Base-by-base conservation (phyloP, 1,140 invertebrate genomes). In the Drosophila takahashii region DNA sequence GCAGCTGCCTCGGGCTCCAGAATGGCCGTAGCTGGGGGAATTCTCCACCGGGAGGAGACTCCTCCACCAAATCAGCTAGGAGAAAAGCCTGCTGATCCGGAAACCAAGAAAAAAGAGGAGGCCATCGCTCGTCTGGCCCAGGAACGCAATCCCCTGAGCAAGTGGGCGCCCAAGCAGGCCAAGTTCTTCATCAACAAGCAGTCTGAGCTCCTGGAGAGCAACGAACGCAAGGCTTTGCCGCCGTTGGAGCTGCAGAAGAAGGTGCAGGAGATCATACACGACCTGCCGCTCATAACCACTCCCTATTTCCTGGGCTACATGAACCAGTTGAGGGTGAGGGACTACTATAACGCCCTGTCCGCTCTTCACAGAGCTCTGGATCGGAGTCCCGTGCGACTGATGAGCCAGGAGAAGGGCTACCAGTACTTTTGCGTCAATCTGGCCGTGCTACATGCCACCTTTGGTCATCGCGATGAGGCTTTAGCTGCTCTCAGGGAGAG, bases 281-380 rank as follows among this genome's bases (percentile, higher is more conserved):
- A 95, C 71, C 96, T 97, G 93, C 96, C 96, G 15, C 95, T 97
- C 52, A 95, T 96, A 90, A 95, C 96, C 10, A 97, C 97, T 93
- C 95, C 96, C 95, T 97, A 98, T 94, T 98, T 97, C 90, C 93
- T 99, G 29, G 97, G 96, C 81, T 99, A 97, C 90, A 93, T 98
- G 77, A 98, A 98, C 92, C 97, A 96, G 83, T 92, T 98, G 41
- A 93, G 97, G 29, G 95, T 97, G 4, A 96, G 96, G 83, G 98
- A 98, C 92, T 97, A 97, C 91, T 96, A 96, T 86, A 97, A 96
- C 2, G 96, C 97, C 0, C 91, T 97, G 58, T 95, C 97, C 76
- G 96, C 96, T 73, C 93, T 98, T 0, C 96, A 97, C 92, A 96
- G 97, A 79, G 97, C 96, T 86, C 97, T 98, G 90, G 97, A 98